These are phyloP conservation scores for Lindbergichthys nudifrons DNA, from an alignment of 2,797 vertebrate species.

Conservation along the genomic window DNA sequence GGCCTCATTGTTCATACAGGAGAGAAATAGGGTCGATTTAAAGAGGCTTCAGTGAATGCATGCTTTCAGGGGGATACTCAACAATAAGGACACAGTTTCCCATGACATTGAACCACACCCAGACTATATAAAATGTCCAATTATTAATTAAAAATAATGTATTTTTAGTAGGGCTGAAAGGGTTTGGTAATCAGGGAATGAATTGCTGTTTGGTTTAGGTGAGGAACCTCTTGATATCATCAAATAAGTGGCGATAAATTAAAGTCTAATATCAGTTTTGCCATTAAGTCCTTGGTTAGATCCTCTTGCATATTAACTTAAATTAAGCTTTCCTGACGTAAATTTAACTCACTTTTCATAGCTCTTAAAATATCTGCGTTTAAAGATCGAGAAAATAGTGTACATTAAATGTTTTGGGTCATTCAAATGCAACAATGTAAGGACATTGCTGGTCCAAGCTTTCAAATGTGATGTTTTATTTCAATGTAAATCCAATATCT, in stretches of 20 bases:
- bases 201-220: too few species aligned
- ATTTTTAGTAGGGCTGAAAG: too few species aligned
- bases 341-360: background rate
- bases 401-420: background rate
- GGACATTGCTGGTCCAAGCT: too few species aligned
- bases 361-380: too few species aligned
- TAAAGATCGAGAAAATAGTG: too few species aligned
- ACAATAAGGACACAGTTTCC: background rate
- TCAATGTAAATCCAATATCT: background rate
- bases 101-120: background rate
- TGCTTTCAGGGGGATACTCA: background rate
- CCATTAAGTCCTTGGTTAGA: background rate
- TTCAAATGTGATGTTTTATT: background rate
- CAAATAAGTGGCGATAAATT: too few species aligned
- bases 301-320: too few species aligned
- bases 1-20: conserved; percentile 42
- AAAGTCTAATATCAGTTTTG: too few species aligned
- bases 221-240: too few species aligned
- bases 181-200: background rate
- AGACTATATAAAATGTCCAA: background rate
- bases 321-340: background rate
- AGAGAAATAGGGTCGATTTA: conserved; percentile 29
- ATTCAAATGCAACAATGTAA: background rate
- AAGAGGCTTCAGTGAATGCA: conserved; percentile 38
- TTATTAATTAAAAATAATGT: background rate